These are phyloP conservation scores for Ectropis crepuscularia DNA, from an alignment of 2,888 invertebrate species.

Conservation along the genomic window DNA sequence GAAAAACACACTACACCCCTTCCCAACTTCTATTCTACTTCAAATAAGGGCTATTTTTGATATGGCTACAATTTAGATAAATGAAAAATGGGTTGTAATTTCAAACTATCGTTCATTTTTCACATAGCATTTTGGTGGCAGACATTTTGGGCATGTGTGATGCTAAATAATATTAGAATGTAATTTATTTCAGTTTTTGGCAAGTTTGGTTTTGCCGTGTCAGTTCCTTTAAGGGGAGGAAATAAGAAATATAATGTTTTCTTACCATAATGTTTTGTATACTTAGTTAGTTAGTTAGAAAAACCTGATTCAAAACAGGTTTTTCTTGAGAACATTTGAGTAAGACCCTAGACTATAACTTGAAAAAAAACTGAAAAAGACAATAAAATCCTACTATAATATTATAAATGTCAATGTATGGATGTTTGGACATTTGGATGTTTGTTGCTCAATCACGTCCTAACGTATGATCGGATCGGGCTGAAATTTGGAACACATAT, in stretches of 20 bases:
- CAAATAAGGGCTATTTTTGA: neutral
- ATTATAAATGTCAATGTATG: too few relatives aligned
- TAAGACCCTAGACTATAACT: too few relatives aligned
- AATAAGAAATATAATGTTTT: conserved; percentile 1
- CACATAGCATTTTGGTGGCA: conserved; percentile 56
- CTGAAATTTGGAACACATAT: too few relatives aligned
- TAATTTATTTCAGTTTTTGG: conserved; percentile 35
- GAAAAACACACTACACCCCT: neutral
- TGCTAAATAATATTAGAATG: conserved; percentile 49
- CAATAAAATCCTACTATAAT: too few relatives aligned
- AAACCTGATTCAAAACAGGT: too few relatives aligned
- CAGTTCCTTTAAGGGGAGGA: conserved; percentile 5
- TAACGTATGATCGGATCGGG: too few relatives aligned
- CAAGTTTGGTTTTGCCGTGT: conserved; percentile 31
- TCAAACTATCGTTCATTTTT: conserved; percentile 62
- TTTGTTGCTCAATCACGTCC: too few relatives aligned
- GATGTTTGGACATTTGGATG: too few relatives aligned
- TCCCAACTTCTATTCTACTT: conserved; percentile 12
- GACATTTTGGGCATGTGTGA: conserved; percentile 51
- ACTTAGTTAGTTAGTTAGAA: neutral
- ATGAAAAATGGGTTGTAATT: conserved; percentile 32
- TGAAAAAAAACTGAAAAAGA: too few relatives aligned
- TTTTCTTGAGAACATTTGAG: too few relatives aligned
- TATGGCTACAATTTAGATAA: neutral
- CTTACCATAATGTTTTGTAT: neutral